Evolutionary conservation across 2,797 vertebrate species (phyloP).

Genomic region (Schizopygopsis pylzovi): DNA sequence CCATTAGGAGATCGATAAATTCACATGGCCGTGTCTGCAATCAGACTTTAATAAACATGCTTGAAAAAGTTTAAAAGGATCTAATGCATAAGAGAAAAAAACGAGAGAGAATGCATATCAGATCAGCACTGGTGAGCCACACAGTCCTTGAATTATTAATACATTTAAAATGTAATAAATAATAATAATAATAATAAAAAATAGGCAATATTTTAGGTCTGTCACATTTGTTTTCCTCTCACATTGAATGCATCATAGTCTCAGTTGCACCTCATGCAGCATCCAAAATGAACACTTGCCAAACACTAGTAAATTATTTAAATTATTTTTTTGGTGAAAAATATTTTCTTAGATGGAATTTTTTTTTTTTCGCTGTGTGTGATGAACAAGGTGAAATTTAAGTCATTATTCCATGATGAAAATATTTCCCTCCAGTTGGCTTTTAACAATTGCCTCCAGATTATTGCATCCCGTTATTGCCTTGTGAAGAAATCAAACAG

Average conservation of each 20-base stretch:
- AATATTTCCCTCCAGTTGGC: not conserved
- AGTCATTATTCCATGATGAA: not conserved
- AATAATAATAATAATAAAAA: too few species aligned
- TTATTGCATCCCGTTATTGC: not conserved
- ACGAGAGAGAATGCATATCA: not conserved
- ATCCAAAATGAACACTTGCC: not conserved
- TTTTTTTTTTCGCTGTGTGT: not conserved
- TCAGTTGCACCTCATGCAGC: not conserved
- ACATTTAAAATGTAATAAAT: too few species aligned
- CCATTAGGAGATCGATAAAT: slow-evolving; percentile 67
- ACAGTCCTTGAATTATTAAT: not conserved
- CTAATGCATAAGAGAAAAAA: not conserved
- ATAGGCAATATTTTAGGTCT: not conserved
- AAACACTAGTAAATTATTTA: not conserved
- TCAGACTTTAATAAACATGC: slow-evolving; percentile 44
- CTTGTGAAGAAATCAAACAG: not conserved
- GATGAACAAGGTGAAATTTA: not conserved
- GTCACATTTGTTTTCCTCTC: not conserved
- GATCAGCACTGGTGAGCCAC: not conserved
- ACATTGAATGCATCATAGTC: not conserved
- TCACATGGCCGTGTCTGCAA: slow-evolving; percentile 45
- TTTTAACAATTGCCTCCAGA: not conserved
- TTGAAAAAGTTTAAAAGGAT: slow-evolving; percentile 22
- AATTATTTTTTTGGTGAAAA: not conserved
- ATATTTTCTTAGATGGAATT: not conserved